These are phyloP conservation scores for Luehdorfia chinensis DNA, from an alignment of 1,140 invertebrate species.

Conservation along the genomic window DNA sequence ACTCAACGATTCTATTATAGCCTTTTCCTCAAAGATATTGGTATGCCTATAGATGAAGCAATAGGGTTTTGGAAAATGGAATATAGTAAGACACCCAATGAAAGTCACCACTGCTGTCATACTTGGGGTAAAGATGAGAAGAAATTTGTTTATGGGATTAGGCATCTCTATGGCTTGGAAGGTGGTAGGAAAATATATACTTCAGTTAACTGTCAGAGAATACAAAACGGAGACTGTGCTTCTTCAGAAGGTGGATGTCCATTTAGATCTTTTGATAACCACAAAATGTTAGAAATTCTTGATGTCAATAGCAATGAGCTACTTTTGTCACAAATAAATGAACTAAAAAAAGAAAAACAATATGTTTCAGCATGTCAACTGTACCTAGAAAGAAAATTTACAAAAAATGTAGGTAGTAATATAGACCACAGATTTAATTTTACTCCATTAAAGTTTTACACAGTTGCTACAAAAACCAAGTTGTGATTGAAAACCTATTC, in stretches of 20 bases:
- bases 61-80: conserved; percentile 82
- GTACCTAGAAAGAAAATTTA: conserved; percentile 31
- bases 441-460: conserved; percentile 51
- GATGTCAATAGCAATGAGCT: conserved; percentile 23
- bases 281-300: conserved; percentile 49
- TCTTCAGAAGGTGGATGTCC: conserved; percentile 80
- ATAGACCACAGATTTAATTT: conserved; percentile 40
- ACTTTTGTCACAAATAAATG: conserved; percentile 41
- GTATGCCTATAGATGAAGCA: conserved; percentile 81
- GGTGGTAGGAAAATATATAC: conserved; percentile 80
- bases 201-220: conserved; percentile 75
- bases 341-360: conserved; percentile 32
- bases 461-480: background rate
- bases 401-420: conserved; percentile 35
- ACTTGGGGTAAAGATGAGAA: conserved; percentile 81
- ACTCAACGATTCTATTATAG: conserved; percentile 84
- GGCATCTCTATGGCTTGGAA: conserved; percentile 85
- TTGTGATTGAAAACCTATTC: too few relatives aligned
- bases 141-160: conserved; percentile 83
- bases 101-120: conserved; percentile 77
- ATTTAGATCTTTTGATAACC: conserved; percentile 78
- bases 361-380: conserved; percentile 50
- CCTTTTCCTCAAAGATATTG: conserved; percentile 84
- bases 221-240: conserved; percentile 68
- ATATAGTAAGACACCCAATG: conserved; percentile 78